Evolutionary conservation across 2,113 vertebrate genomes (phyloP), one percentile per base, ranked within the genome.

Genomic region (Xenotilapia caudafasciata): DNA sequence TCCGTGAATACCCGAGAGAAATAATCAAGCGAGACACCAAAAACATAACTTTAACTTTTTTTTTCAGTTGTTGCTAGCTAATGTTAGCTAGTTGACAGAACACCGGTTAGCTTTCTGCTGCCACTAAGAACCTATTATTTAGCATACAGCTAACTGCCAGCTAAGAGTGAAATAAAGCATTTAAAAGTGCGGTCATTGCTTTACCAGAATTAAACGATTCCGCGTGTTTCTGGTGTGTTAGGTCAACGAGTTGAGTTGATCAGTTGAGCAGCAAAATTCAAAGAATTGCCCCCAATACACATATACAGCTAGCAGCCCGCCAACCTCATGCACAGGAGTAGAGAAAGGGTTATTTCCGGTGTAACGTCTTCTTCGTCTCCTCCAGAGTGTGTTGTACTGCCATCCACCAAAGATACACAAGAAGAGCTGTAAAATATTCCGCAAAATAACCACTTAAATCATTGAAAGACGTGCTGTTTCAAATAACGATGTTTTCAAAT

Each of bases 241-340:
- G 6, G 8, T 21, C n/a, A 4, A 4, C 14, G 82, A 3, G 53
- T 83, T 86, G 81, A 55, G 19, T 80, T 80, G 6, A 9, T 9
- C 7, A 8, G 21, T 33, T 47, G 6, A 31, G 13, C 12, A 13
- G 15, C 23, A 35, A 54, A 42, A 51, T 79, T 90, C 79, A 21
- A 92, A 92, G 12, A 54, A 81, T 83, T 38, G 82, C 62, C 70
- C 7, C 13, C 19, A 26, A 54, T 13, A 56, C 23, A 49, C 6
- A 85, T 4, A 77, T 2, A 21, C 5, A 73, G 53, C 11, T 7
- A 86, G 8, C 84, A 90, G 89, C 95, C 94, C 95, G 95, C 95
- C 94, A 95, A 95, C 92, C 95, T 95, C 95, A 95, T 95, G 94
- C 89, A 80, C 86, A 21, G 9, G 33, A 17, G 17, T 47, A 9